phyloP scores from a whole-genome alignment of 2,797 vertebrate genomes.

The Lagorchestes hirsutus region DNA sequence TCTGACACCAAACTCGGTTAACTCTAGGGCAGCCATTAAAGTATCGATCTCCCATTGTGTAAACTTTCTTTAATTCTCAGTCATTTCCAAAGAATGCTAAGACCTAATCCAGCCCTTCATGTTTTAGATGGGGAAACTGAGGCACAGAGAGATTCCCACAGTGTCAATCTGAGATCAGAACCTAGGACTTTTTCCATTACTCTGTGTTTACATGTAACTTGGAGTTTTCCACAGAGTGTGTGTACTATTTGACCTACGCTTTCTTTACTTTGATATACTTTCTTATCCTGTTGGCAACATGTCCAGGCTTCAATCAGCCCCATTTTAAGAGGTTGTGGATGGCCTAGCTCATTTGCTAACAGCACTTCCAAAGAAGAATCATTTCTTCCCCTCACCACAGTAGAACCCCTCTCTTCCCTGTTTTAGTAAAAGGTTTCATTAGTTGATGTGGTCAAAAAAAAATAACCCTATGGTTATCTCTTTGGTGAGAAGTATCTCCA shows the following conservation, averaged over 20 bases:
- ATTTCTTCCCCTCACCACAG: not conserved
- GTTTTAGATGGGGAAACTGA: conserved; percentile 39
- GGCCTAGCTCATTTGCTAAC: conserved; percentile 26
- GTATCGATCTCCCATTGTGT: not conserved
- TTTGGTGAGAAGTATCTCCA: not conserved
- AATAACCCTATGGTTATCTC: not conserved
- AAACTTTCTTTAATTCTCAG: not conserved
- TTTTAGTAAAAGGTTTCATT: not conserved
- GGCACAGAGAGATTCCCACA: not conserved
- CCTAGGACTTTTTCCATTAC: not conserved
- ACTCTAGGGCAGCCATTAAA: not conserved
- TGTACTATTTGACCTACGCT: not conserved
- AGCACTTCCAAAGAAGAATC: not conserved
- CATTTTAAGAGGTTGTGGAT: conserved; percentile 36
- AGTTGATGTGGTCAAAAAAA: not conserved
- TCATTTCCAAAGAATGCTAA: not conserved
- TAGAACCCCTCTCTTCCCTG: not conserved
- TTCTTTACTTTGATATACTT: not conserved
- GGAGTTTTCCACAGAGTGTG: conserved; percentile 32
- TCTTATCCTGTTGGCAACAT: conserved; percentile 9
- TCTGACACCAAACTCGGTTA: conserved; percentile 2
- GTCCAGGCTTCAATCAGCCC: conserved; percentile 23
- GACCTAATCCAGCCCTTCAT: not conserved
- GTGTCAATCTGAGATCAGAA: not conserved
- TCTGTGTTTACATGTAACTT: not conserved